Conservation (phyloP, 2,113 vertebrate genomes). For the Lophochroa leadbeateri region DNA sequence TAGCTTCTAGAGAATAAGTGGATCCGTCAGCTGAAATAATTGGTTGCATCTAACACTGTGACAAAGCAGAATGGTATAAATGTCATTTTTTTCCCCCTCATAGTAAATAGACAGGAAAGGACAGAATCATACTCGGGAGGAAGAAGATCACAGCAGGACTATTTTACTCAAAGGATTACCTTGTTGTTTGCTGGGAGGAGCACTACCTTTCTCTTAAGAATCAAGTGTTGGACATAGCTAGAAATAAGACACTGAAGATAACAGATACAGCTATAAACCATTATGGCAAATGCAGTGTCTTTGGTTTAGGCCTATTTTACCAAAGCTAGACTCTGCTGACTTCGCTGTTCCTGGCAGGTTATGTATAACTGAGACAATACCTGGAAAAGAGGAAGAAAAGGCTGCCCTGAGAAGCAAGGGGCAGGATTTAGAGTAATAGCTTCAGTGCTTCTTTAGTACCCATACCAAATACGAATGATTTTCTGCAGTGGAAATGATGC, state of each 20-base stretch:
- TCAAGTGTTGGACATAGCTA: background rate
- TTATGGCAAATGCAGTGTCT: background rate
- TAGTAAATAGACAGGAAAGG: background rate
- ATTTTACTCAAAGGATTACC: background rate
- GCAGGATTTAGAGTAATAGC: background rate
- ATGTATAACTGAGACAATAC: background rate
- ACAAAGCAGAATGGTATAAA: background rate
- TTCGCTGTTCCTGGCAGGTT: background rate
- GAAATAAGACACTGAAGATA: background rate
- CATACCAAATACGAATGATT: background rate
- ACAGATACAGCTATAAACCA: background rate
- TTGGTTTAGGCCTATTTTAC: background rate
- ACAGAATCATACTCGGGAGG: background rate
- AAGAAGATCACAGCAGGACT: background rate
- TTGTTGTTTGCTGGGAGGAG: background rate
- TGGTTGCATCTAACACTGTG: background rate
- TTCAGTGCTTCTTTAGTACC: background rate
- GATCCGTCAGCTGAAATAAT: conserved; percentile 44
- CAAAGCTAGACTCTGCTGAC: background rate
- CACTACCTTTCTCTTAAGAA: background rate
- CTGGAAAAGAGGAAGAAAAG: background rate
- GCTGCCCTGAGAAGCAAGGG: background rate
- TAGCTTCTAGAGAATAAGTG: background rate
- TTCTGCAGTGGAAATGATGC: background rate
- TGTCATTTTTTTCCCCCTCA: background rate